Evolutionary conservation across 2,113 vertebrate species (phyloP), one percentile per base, ranked within the genome.

Genomic region (Coptodon bakossiorum): DNA sequence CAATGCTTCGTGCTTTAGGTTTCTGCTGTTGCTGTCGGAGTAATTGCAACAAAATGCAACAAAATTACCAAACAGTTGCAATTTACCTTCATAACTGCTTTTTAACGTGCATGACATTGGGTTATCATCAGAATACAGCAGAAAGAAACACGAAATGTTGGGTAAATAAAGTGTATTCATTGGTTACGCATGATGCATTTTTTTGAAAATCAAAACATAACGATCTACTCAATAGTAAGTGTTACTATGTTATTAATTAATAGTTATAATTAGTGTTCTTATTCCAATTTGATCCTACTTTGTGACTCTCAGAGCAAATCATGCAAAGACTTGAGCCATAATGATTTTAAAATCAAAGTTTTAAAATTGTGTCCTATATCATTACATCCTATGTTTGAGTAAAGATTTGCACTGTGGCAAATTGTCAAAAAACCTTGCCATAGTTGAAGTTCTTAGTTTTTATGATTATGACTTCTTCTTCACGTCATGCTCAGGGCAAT

Each of bases 181-280:
- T 45, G 3, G 3, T 29, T 27, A 10, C 40, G 6, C 4, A 2
- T 29, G 40, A 48, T 76, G 68, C 40, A 76, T 45, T 17, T 3
- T 48, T 73, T 73, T 73, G 40, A 16, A 43, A 27, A 43, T 45
- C 22, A 45, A 48, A 48, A 76, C 1, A 73, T 2, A 48, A 1
- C 0, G 0, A 14, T 29, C 4, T 7, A 27, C 9, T 43, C 3
- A 0, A 73, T 9, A 45, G 3, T 1, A 29, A 16, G 2, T 73
- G 14, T 29, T 48, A 6, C 13, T 29, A 0, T 45, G 40, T 29
- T 27, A 17, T 17, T 11, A 48, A 45, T 16, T 45, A 73, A 68
- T 43, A 71, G 17, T 76, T 27, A 48, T 17, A 48, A 29, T 11
- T 29, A 12, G 40, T 48, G 3, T 48, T 45, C 8, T 43, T 7